These are phyloP conservation scores for Triplophysa rosa DNA, from an alignment of 2,113 vertebrate species.

Conservation along the genomic window DNA sequence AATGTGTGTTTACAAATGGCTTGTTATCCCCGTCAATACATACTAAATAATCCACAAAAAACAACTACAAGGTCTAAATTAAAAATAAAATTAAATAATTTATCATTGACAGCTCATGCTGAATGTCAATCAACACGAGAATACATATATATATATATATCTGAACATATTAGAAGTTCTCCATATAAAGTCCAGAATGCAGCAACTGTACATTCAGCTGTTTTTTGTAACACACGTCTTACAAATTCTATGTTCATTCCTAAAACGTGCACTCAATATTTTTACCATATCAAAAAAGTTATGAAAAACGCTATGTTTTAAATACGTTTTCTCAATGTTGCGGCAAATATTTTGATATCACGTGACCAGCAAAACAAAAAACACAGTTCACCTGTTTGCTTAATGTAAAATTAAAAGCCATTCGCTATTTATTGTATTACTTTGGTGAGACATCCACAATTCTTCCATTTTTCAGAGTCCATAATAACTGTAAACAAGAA, in stretches of 20 bases:
- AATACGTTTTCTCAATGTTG: neutral
- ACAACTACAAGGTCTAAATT: neutral
- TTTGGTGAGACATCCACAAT: constrained; percentile 29
- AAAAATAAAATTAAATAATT: neutral
- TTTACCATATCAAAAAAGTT: neutral
- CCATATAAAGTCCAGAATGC: neutral
- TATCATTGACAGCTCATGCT: neutral
- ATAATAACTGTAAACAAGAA: constrained; percentile 51
- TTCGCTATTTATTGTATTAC: neutral
- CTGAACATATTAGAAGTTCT: neutral
- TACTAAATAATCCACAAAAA: constrained; percentile 1
- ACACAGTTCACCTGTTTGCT: neutral
- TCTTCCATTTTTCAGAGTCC: constrained; percentile 44
- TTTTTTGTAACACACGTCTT: neutral
- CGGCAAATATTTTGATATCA: too few relatives aligned
- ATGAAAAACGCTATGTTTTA: too few relatives aligned
- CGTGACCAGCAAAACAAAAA: neutral
- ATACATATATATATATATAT: constrained; percentile 1
- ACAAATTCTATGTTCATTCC: neutral
- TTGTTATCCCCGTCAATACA: neutral
- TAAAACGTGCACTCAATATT: neutral
- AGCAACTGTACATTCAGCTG: neutral
- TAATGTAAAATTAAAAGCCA: neutral
- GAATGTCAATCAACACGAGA: neutral
- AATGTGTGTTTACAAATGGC: neutral